Evolutionary conservation across 2,888 invertebrate genomes (phyloP), one percentile per base, ranked within the genome.

Genomic region (Argyra leucocephala): DNA sequence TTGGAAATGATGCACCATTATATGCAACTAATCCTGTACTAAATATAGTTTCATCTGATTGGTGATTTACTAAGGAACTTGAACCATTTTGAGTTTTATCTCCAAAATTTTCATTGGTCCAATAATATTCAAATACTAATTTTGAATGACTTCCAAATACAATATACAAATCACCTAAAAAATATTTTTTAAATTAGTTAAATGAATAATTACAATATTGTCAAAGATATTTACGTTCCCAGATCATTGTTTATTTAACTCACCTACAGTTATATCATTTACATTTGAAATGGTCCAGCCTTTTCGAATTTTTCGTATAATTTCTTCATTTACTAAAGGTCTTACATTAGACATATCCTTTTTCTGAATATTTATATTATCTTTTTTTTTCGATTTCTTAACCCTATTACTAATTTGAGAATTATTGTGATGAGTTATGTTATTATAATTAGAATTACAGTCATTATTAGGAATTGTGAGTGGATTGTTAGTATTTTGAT

Each of bases 271-370:
- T 59, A 95, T 83, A 37, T 89, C 88, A 9, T 89, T 89, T 1
- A 89, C 87, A 74, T 88, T 89, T 21, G 84, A 81, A 10, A 84
- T 75, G 64, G 88, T 91, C 94, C 95, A 96, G 0, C 95, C 95
- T 48, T 72, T 73, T 64, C 79, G 75, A 60, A 80, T 78, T 66
- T 77, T 73, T 64, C 74, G 74, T n/a, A 79, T 73, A 10, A 75
- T 74, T 23, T 78, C 76, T 22, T 79, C 80, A 69, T 74, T 78
- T 1, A 80, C 73, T 57, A 80, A 69, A 1, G 79, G 79, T 60
- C 74, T 76, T 37, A 78, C 76, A 22, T 74, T 76, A 31, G 69
- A 67, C 31, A 67, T 65, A 31, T 65, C 67, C 61, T 68, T 70
- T 62, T 57, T 69, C 10, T 64, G 57, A n/a, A 65, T 31, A 63